Conservation (phyloP, 64 coral and sea anemone genomes). For the Trachythela sp. region DNA sequence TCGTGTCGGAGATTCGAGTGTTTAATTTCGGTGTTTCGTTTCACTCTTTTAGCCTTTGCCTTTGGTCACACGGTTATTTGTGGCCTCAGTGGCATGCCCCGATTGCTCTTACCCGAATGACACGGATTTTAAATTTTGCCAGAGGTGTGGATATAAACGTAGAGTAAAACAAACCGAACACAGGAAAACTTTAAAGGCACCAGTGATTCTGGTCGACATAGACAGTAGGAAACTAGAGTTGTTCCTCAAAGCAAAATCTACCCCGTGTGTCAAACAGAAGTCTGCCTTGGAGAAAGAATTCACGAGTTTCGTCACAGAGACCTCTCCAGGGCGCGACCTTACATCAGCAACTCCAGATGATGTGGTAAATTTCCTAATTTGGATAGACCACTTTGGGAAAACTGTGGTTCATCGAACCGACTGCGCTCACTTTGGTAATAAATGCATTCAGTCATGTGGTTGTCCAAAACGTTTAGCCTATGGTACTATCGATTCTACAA, state of each 20-base stretch:
- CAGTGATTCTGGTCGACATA: neutral
- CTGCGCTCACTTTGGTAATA: neutral
- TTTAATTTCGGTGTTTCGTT: neutral
- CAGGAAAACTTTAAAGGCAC: neutral
- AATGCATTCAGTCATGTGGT: neutral
- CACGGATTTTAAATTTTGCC: neutral
- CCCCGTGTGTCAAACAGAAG: neutral
- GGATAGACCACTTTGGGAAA: neutral
- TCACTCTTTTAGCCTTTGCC: neutral
- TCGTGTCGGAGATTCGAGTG: neutral
- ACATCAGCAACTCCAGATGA: neutral
- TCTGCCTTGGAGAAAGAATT: neutral
- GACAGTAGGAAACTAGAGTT: neutral
- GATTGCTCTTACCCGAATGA: neutral
- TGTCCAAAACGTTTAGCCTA: conserved; percentile 38
- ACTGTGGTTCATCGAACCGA: neutral
- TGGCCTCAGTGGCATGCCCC: neutral
- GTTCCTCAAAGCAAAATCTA: neutral
- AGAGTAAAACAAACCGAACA: neutral
- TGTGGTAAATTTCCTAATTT: neutral
- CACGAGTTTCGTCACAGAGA: neutral
- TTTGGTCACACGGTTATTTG: neutral
- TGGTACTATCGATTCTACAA: conserved; percentile 34
- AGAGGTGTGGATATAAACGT: neutral
- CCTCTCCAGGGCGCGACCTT: neutral